Evolutionary conservation across 2,113 vertebrate genomes (phyloP), one percentile per base, ranked within the genome.

Genomic region (Platysteira castanea): DNA sequence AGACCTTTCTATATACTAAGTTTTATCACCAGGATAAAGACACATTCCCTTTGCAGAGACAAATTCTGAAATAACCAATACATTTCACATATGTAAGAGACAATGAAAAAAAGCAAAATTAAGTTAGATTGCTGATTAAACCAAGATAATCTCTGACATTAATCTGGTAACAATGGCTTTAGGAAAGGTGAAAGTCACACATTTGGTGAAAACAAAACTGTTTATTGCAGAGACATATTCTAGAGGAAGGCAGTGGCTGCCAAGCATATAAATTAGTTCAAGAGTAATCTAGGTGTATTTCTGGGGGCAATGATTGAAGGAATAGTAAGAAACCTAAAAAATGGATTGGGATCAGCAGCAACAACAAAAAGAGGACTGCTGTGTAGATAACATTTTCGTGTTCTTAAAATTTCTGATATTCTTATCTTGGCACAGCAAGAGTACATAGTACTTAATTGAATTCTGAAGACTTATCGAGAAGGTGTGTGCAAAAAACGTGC

Each of bases 361-460:
- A 19, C 42, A 87, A 86, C 27, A 91, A n/a, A 14, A 42, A 52
- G 42, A 63, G 6, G 11, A 46, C 33, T 56, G 53, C 74, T 94
- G 39, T 15, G 22, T 53, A 93, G 94, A 57, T 85, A 97, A 93
- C 6, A 65, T 87, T 90, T 90, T 82, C 50, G 39, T n/a, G 20
- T 75, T 75, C 47, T 53, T 79, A 60, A 79, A 91, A 35, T 57
- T 95, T 87, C 61, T 91, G 41, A 65, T 94, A 84, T 75, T 92
- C 47, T 95, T 87, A 95, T 87, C 93, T 91, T 57, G 15, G n/a
- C 69, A 87, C 77, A 96, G 87, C 77, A 95, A 65, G 69, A 70
- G n/a, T 82, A 20, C 7, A 5, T 11, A 42, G 44, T 46, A n/a
- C 18, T 82, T 93, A 94, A 89, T 33, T 95, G 87, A 87, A 92